Evolutionary conservation across 1,140 invertebrate species (phyloP).

Genomic region (Drosophila carrolli): DNA sequence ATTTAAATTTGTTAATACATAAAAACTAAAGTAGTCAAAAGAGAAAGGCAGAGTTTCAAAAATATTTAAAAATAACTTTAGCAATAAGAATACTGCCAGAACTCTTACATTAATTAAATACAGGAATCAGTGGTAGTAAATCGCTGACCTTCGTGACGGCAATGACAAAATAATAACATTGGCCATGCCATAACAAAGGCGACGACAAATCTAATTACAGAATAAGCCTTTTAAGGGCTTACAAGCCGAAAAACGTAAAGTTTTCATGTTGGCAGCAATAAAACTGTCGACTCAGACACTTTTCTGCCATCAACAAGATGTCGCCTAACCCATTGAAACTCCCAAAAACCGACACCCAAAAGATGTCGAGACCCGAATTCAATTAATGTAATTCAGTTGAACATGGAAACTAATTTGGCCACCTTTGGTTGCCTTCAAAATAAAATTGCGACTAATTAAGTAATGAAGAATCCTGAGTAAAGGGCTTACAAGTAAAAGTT

Average conservation of each 20-base stretch:
- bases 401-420: slow-evolving; percentile 44
- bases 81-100: no score
- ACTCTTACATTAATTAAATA: slow-evolving; percentile 6
- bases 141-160: slow-evolving; percentile 8
- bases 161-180: slow-evolving; percentile 30
- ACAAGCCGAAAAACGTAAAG: slow-evolving; percentile 36
- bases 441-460: slow-evolving; percentile 33
- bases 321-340: not conserved
- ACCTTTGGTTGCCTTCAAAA: slow-evolving; percentile 37
- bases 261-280: slow-evolving; percentile 35
- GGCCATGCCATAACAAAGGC: slow-evolving; percentile 22
- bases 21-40: not conserved
- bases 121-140: not conserved
- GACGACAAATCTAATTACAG: slow-evolving; percentile 39
- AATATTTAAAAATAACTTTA: not conserved
- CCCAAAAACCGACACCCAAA: slow-evolving; percentile 8
- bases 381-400: slow-evolving; percentile 46
- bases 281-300: slow-evolving; percentile 42
- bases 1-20: no score
- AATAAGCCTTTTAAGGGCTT: slow-evolving; percentile 31
- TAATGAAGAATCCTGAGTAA: slow-evolving; percentile 26
- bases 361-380: slow-evolving; percentile 26
- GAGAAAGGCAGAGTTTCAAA: not conserved
- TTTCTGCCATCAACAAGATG: slow-evolving; percentile 6
- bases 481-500: slow-evolving; percentile 9